Percentiles rank a stretch among this genome's conserved stretches.
Evolutionary conservation across 2,888 invertebrate genomes (phyloP).

Genomic region (Abscondita cerata): DNA sequence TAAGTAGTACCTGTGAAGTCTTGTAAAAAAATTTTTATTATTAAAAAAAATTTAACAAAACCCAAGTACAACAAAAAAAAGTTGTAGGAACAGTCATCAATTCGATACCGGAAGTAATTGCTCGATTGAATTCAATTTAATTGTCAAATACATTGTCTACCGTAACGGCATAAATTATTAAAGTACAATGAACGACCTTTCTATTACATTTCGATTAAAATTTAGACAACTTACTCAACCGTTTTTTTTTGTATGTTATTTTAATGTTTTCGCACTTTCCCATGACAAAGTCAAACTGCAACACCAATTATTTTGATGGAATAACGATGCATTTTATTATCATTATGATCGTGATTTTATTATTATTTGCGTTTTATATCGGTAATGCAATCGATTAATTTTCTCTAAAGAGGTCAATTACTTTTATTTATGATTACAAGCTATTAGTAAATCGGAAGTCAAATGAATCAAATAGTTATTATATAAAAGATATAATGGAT

Average conservation of each 20-base stretch:
- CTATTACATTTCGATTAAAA: not conserved
- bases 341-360: too few species aligned
- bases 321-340: not conserved
- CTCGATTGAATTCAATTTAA: not conserved
- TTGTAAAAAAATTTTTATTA: too few species aligned
- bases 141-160: not conserved
- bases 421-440: not conserved
- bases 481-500: too few species aligned
- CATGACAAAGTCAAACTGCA: slow-evolving; percentile 10
- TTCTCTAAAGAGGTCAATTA: slow-evolving; percentile 4
- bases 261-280: slow-evolving; percentile 6
- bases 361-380: too few species aligned
- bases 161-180: slow-evolving; percentile 8
- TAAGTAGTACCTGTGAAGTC: too few species aligned
- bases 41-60: too few species aligned
- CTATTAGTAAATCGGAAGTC: too few species aligned
- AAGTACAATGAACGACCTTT: slow-evolving; percentile 14
- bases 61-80: too few species aligned
- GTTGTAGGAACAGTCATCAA: not conserved
- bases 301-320: not conserved
- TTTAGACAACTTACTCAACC: slow-evolving; percentile 7
- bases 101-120: slow-evolving; percentile 1
- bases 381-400: not conserved
- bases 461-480: too few species aligned
- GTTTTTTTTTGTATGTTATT: not conserved